Base-by-base conservation (phyloP, 2,888 invertebrate species). In the Exocentrus adspersus region DNA sequence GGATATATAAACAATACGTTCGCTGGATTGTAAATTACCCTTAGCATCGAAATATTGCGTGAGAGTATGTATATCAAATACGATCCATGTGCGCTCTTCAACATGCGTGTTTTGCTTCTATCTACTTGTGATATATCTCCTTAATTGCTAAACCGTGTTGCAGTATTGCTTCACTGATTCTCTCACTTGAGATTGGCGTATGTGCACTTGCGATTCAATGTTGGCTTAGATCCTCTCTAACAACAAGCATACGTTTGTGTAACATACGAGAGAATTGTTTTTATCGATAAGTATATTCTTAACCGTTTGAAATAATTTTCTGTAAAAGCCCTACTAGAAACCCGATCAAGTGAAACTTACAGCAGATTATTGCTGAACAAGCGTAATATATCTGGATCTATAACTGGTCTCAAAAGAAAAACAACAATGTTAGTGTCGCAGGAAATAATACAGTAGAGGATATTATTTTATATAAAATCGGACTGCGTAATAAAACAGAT, bases 1-100 rank as follows among this genome's bases (percentile, higher is more conserved):
- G 19, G 50, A 41, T 77, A 75, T 75, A 77, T 75, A 74, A 75
- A 70, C 69, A 71, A 75, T 77, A 78, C 79, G 79, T 79, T 79
- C 79, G 78, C 78, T 76, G 79, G 74, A 78, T 72, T 72, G 76
- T 78, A 79, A 79, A 79, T 79, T 79, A 79, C 78, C 66, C 64
- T 53, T 70, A 70, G 77, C 72, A 78, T 78, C 77, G 78, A 78
- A 79, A 79, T 79, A 79, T 79, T 79, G 79, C 79, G 79, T 79
- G 79, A 77, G 79, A 73, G 72, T 76, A 75, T 78, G 77, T 74
- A 76, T 78, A 77, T 76, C 73, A 72, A 75, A 75, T 54, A 46
- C 17, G 57, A 56, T 45, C 30, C 32, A 9, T 19, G 46, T 20
- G 16, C 45, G 46, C 57, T 43, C 21, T 54, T 54, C 43, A 28